Base-by-base conservation (phyloP, 1,140 invertebrate genomes). In the Pomacea maculata region DNA sequence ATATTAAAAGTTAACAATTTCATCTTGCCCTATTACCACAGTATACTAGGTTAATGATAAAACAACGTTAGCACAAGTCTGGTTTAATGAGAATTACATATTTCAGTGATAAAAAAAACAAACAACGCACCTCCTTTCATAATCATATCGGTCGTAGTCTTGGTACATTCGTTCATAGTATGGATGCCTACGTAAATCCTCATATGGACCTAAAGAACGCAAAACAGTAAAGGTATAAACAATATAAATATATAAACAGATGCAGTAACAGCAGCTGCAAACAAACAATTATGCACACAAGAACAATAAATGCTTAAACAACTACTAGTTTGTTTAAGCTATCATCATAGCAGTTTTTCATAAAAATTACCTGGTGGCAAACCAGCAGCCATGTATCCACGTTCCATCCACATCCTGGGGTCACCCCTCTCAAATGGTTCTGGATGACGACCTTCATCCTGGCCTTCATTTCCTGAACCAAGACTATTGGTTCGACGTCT, bases 401-500 rank as follows among this genome's bases (percentile, higher is more conserved):
- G 81, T 45, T 86, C 85, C 73, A 86, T 78, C 85, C 85, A 88
- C n/a, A 81, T 68, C 67, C 87, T 83, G 17, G 85, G 85, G 65
- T 87, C 86, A 74, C 86, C 83, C 12, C 80, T 82, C 73, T 87
- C 88, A 80, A 80, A 88, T 64, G 81, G 79, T n/a, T 89, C 88
- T 45, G 85, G 86, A 29, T 76, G 75, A 21, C 75, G 75, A 34
- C 75, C 75, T 14, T 88, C 87, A 79, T 89, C 88, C 61, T 88
- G 89, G 82, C 88, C 89, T 19, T 91, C 91, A 80, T 88, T 88
- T 19, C 87, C 91, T 68, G 91, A 91, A 9, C 90, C 90, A 85
- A 90, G 90, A 85, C 90, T 91, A 79, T 91, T 89, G 75, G 89
- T 90, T 29, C 91, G 86, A 52, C 83, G 84, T 52, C 89, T 79